Conservation (phyloP, 2,113 vertebrate species). For the Tor tambroides region DNA sequence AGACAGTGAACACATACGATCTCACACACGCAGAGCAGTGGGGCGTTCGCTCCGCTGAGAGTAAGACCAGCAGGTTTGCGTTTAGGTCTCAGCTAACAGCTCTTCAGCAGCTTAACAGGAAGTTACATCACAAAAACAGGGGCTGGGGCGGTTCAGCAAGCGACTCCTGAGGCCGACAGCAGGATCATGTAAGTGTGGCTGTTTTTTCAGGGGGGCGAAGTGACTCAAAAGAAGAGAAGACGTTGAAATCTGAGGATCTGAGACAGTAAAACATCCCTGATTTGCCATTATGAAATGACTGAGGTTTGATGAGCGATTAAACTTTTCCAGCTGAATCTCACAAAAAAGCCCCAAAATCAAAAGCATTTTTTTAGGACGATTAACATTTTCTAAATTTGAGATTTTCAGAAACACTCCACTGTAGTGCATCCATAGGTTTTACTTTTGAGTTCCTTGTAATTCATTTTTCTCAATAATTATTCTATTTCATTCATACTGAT, state of each 20-base stretch:
- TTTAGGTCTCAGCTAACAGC: conserved; percentile 58
- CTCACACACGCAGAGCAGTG: conserved; percentile 38
- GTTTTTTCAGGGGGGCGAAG: background rate
- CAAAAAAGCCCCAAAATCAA: background rate
- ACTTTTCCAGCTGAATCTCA: background rate
- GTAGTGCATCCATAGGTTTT: no score
- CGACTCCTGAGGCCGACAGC: conserved; percentile 48
- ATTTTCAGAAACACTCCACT: no score
- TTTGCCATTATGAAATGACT: background rate
- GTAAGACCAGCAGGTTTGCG: conserved; percentile 52
- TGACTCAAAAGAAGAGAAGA: background rate
- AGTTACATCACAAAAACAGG: conserved; percentile 42
- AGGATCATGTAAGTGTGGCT: conserved; percentile 23
- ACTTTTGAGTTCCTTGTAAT: no score
- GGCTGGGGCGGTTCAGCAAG: conserved; percentile 5
- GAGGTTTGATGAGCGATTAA: background rate
- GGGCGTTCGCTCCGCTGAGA: conserved; percentile 56
- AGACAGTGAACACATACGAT: conserved; percentile 41
- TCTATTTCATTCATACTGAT: no score
- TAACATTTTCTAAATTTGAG: no score
- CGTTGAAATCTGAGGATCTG: background rate
- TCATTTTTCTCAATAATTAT: no score
- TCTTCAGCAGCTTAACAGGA: conserved; percentile 54
- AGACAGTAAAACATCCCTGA: background rate
- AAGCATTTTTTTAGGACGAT: no score